phyloP scores from a whole-genome alignment of 2,797 vertebrate genomes.

The Spinus olivaceus region DNA sequence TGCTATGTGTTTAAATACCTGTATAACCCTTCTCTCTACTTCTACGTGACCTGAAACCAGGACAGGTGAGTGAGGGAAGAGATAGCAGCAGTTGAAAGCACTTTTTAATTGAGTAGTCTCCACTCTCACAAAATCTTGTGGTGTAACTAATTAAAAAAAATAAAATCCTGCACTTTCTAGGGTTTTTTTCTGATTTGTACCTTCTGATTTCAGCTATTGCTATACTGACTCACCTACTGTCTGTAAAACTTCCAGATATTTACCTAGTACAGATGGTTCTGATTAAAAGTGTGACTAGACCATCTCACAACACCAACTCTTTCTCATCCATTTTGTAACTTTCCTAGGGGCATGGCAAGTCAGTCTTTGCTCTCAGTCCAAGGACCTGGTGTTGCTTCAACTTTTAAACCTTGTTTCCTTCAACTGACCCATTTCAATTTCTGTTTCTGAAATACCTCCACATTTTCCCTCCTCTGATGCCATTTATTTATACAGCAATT shows the following conservation, averaged over 20 bases:
- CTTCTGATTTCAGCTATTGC: neutral
- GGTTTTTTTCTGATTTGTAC: neutral
- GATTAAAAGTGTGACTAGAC: neutral
- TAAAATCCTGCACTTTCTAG: neutral
- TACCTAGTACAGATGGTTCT: neutral
- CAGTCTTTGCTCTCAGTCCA: neutral
- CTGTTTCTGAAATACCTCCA: neutral
- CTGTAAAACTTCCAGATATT: neutral
- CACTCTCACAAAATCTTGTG: neutral
- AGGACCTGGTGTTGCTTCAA: neutral
- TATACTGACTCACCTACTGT: neutral
- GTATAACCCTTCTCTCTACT: neutral
- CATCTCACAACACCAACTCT: neutral
- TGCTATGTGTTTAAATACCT: neutral
- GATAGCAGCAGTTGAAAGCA: neutral
- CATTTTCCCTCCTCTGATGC: neutral
- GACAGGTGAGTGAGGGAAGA: neutral
- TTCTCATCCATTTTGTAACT: neutral
- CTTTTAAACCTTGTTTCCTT: neutral
- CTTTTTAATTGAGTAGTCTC: neutral
- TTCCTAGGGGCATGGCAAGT: neutral
- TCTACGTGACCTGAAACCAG: neutral
- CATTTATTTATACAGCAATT: neutral
- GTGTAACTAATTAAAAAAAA: neutral
- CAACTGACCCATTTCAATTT: neutral